Percentiles rank a stretch among this genome's conserved stretches.
These are phyloP conservation scores for Ardeotis arabs DNA, from an alignment of 2,113 vertebrate genomes.

Conservation along the genomic window DNA sequence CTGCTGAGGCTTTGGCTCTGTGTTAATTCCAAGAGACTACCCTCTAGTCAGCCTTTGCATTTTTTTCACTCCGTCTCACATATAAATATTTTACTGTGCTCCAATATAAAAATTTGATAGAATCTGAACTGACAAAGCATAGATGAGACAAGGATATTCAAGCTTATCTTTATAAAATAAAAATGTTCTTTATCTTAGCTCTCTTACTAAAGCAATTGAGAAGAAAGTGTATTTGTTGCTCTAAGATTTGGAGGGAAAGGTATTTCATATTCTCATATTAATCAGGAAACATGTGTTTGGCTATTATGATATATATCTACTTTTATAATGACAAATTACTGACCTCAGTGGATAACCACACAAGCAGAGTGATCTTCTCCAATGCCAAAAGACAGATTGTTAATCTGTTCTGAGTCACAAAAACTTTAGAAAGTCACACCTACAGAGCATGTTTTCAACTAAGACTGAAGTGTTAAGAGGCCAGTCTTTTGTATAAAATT, in stretches of 20 bases:
- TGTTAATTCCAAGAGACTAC: not conserved
- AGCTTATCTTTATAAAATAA: not conserved
- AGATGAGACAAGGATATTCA: not conserved
- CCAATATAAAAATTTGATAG: constrained; percentile 12
- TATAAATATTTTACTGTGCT: constrained; percentile 43
- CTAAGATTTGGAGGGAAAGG: not conserved
- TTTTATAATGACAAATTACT: not conserved
- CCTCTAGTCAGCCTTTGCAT: not conserved
- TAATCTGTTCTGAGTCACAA: not conserved
- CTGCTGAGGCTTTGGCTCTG: not conserved
- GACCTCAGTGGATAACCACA: not conserved
- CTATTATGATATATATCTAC: not conserved
- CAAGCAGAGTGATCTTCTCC: not conserved
- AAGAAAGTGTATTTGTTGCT: not conserved
- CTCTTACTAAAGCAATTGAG: not conserved
- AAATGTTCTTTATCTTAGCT: not conserved
- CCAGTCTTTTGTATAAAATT: not conserved
- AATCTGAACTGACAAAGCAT: not conserved
- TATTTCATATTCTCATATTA: not conserved
- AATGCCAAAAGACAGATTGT: not conserved
- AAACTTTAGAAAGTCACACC: not conserved
- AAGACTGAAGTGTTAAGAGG: not conserved
- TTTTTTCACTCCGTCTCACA: not conserved
- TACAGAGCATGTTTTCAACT: not conserved
- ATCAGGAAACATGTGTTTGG: not conserved